Evolutionary conservation across 2,797 vertebrate genomes (phyloP).

Genomic region (Chloroceryle amazona): DNA sequence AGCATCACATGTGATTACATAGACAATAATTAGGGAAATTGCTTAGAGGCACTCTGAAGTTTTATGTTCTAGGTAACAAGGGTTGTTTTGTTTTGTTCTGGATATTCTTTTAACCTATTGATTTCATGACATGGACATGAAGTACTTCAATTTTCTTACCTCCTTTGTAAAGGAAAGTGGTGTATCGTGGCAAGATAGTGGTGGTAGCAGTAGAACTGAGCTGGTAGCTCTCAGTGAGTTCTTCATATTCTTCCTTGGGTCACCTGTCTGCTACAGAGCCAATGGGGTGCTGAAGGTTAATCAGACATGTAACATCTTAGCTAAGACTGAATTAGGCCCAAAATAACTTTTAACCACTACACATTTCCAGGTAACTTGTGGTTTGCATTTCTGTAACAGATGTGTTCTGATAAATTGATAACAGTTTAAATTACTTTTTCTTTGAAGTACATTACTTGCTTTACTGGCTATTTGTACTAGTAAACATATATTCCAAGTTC

Average conservation of each 20-base stretch:
- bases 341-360: neutral
- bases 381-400: neutral
- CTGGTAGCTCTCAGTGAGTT: neutral
- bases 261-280: neutral
- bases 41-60: neutral
- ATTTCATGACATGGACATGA: neutral
- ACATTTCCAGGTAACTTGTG: neutral
- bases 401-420: neutral
- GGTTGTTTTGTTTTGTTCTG: neutral
- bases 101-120: neutral
- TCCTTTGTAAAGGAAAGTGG: neutral
- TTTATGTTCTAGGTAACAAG: neutral
- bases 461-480: neutral
- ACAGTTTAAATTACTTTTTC: neutral
- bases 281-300: neutral
- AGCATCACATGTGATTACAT: neutral
- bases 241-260: rapidly evolving
- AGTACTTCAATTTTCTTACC: neutral
- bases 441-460: neutral
- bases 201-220: neutral
- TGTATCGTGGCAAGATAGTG: neutral
- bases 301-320: rapidly evolving
- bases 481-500: neutral
- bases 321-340: neutral
- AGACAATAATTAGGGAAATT: neutral